phyloP scores from a whole-genome alignment of 2,888 invertebrate species.

The Callyntrura guangdongensis region DNA sequence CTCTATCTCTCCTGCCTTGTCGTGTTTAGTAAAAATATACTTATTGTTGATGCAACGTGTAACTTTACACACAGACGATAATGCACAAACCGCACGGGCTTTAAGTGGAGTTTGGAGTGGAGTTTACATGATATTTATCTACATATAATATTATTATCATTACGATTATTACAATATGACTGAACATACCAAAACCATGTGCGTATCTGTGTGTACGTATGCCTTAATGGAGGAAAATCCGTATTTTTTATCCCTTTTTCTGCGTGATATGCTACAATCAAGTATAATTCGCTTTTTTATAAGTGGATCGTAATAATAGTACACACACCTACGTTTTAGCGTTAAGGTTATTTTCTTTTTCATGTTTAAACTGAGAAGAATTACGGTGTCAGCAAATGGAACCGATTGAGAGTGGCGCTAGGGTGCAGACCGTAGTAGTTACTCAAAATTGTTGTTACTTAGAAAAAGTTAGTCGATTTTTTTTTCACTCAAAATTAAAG shows the following conservation, averaged over 20 bases:
- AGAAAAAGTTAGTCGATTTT: no score
- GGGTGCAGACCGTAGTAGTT: no score
- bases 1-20: not conserved
- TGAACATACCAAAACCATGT: not conserved
- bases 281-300: slow-evolving; percentile 74
- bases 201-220: slow-evolving; percentile 10
- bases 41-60: slow-evolving; percentile 19
- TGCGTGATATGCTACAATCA: slow-evolving; percentile 74
- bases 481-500: not conserved
- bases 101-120: slow-evolving; percentile 30
- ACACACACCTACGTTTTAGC: not conserved
- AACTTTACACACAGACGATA: slow-evolving; percentile 1
- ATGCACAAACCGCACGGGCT: not conserved
- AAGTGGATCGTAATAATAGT: slow-evolving; percentile 73
- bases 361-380: slow-evolving; percentile 14
- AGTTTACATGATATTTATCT: slow-evolving; percentile 64
- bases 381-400: slow-evolving; percentile 9
- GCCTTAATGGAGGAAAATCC: slow-evolving; percentile 20
- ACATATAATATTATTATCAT: slow-evolving; percentile 56
- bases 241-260: slow-evolving; percentile 35
- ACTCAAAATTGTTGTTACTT: no score
- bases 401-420: not conserved
- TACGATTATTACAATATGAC: slow-evolving; percentile 30
- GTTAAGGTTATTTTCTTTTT: not conserved
- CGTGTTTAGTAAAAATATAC: slow-evolving; percentile 5